These are phyloP conservation scores for Brienomyrus brachyistius DNA, from an alignment of 2,113 vertebrate species.

Conservation along the genomic window DNA sequence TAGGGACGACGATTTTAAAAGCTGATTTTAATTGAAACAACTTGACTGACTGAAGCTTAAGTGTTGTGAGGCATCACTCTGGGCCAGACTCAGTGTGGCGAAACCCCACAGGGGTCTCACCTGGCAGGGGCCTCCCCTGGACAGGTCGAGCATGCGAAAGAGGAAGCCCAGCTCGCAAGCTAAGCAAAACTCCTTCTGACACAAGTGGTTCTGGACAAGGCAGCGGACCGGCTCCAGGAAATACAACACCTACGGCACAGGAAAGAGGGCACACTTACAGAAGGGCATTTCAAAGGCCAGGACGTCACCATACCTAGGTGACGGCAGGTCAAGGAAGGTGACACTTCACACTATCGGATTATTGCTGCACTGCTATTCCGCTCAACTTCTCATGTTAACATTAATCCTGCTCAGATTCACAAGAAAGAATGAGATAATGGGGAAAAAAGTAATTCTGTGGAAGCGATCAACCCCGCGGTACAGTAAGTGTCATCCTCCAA, in stretches of 20 bases:
- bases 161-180: conserved; percentile 94
- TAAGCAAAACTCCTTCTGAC: conserved; percentile 97
- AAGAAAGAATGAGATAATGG: neutral
- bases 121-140: conserved; percentile 93
- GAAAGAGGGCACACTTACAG: conserved; percentile 2
- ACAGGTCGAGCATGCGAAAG: conserved; percentile 96
- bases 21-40: neutral
- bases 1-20: neutral
- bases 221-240: conserved; percentile 91
- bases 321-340: neutral
- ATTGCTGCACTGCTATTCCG: neutral
- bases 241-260: conserved; percentile 74
- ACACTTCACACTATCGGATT: neutral
- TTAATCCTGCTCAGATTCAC: neutral
- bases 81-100: neutral
- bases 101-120: conserved; percentile 36
- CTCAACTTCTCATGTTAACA: neutral
- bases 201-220: conserved; percentile 94
- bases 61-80: neutral
- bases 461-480: neutral
- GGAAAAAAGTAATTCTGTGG: neutral
- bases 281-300: neutral
- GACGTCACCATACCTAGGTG: neutral
- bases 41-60: neutral
- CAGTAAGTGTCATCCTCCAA: neutral